These are phyloP conservation scores for Scaptomyza pallida DNA, from an alignment of 1,140 invertebrate genomes.

Conservation along the genomic window DNA sequence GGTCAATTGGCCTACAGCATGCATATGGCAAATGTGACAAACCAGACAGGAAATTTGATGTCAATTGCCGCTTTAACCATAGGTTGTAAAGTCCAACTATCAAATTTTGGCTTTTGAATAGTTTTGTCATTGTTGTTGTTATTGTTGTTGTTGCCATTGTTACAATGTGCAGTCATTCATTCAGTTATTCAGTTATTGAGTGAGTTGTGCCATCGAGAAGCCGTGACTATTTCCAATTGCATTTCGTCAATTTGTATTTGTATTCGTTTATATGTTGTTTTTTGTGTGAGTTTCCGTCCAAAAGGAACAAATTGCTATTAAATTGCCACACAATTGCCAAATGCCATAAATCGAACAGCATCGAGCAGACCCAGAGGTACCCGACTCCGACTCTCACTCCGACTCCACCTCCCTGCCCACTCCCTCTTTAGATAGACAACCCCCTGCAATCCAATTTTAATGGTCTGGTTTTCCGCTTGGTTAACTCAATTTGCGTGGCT, in stretches of 20 bases:
- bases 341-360: slow-evolving; percentile 69
- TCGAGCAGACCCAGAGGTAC: slow-evolving; percentile 16
- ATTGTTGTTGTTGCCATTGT: slow-evolving; percentile 63
- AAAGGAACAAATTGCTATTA: slow-evolving; percentile 75
- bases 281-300: slow-evolving; percentile 31
- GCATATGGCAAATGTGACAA: background rate
- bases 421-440: slow-evolving; percentile 10
- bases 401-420: background rate
- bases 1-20: background rate
- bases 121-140: slow-evolving; percentile 32
- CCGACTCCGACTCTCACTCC: background rate
- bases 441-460: slow-evolving; percentile 66
- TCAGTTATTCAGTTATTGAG: slow-evolving; percentile 32
- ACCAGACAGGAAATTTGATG: slow-evolving; percentile 34
- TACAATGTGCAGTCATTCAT: slow-evolving; percentile 48
- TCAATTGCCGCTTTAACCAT: slow-evolving; percentile 15
- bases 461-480: slow-evolving; percentile 80
- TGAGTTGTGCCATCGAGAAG: slow-evolving; percentile 37
- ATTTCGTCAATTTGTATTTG: slow-evolving; percentile 63
- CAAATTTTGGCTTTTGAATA: slow-evolving; percentile 24
- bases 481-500: slow-evolving; percentile 81
- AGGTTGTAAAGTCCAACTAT: slow-evolving; percentile 4
- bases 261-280: background rate
- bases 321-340: slow-evolving; percentile 78
- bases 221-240: slow-evolving; percentile 77